Percentiles rank a stretch among this genome's conserved stretches.
Evolutionary conservation across 1,140 invertebrate species (phyloP).

Genomic region (Drosophila novamexicana): DNA sequence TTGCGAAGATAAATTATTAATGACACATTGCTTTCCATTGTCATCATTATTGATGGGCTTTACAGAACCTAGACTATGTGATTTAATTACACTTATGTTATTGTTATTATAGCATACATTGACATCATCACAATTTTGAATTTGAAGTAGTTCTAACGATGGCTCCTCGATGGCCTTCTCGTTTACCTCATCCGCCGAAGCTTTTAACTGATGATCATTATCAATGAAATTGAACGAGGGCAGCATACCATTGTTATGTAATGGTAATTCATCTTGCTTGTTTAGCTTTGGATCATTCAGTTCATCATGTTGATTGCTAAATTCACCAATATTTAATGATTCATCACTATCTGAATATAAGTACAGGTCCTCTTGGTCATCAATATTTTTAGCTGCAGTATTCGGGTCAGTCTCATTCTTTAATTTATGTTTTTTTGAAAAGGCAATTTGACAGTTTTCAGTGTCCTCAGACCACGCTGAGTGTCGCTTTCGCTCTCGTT

Average conservation of each 20-base stretch:
- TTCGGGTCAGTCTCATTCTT: conserved; percentile 51
- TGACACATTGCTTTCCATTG: conserved; percentile 5
- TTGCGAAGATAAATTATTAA: neutral
- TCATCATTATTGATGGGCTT: conserved; percentile 5
- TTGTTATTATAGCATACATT: conserved; percentile 61
- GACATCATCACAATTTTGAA: conserved; percentile 58
- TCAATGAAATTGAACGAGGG: conserved; percentile 70
- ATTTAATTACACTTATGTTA: conserved; percentile 57
- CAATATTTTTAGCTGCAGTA: neutral
- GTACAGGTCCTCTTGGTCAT: conserved; percentile 13
- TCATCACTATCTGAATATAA: conserved; percentile 31
- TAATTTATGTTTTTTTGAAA: conserved; percentile 24
- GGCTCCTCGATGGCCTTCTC: neutral
- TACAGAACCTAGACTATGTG: conserved; percentile 28
- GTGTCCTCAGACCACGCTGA: neutral
- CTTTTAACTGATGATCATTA: conserved; percentile 5
- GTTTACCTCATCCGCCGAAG: neutral
- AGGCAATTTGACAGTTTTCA: conserved; percentile 4
- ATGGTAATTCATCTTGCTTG: conserved; percentile 28
- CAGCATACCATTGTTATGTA: conserved; percentile 66
- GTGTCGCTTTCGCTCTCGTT: neutral
- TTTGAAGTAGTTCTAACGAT: conserved; percentile 12
- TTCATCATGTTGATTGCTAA: conserved; percentile 10
- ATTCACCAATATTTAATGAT: neutral
- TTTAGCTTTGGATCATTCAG: conserved; percentile 19